Base-by-base conservation (phyloP, 2,113 vertebrate species). In the Oreotragus oreotragus region DNA sequence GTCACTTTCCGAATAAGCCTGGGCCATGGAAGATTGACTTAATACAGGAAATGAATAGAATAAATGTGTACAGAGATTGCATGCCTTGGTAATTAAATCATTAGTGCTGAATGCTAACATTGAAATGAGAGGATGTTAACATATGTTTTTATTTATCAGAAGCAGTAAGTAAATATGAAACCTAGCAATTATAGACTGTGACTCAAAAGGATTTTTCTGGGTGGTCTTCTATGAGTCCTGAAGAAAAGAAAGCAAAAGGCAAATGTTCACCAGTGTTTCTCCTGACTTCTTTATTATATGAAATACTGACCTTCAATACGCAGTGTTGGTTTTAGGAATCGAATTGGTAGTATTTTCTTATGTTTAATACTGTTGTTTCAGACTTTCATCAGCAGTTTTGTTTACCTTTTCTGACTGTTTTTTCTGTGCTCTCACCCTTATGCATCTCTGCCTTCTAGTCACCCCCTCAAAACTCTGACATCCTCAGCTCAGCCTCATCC, bases 101-200 rank as follows among this genome's bases (percentile, higher is more conserved):
- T 98, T 98, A 98, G 94, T 87, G 97, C 88, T 51, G 79, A 97
- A 97, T 57, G 94, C 88, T 90, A 45, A 70, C 76, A 73, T 45
- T 36, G 77, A 91, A 51, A 94, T 36, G 47, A 89, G 30, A 96
- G 88, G 94, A 95, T 28, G 15, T 90, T 97, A 96, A 96, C 97
- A 97, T 97, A 91, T 89, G 94, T 95, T 98, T 98, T 97, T 98
- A 94, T 97, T 97, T 97, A 91, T 97, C 96, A 97, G 83, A 98
- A 97, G 85, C 90, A 97, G 93, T 98, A 97, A 98, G 95, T 93
- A 97, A 96, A 97, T 92, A 97, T 94, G 97, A 97, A 98, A 96
- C 51, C 91, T 97, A 96, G 96, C 96, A 94, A 98, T 98, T 98
- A 96, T 39, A 93, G 76, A 58, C 94, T 94, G 30, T 95, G 91